These are phyloP conservation scores for Crocuta crocuta DNA, from an alignment of 2,113 vertebrate species.

Conservation along the genomic window DNA sequence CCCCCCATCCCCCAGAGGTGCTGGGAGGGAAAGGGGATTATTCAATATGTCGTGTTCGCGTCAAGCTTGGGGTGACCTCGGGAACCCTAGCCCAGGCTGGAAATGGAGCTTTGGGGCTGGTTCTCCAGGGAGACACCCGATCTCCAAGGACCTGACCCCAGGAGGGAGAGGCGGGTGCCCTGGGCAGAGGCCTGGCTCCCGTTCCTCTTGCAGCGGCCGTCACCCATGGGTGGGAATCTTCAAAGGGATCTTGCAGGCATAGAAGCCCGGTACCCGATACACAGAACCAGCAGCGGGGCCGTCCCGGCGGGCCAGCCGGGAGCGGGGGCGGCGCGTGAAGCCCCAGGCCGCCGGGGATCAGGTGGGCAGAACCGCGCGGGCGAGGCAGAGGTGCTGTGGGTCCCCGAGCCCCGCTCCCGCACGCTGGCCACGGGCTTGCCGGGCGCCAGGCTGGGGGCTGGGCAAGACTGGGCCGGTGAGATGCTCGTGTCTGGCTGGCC, in stretches of 20 bases:
- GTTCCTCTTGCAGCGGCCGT: accelerated
- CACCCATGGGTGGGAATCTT: accelerated
- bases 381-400: neutral
- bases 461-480: accelerated
- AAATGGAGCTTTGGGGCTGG: neutral
- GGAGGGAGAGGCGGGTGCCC: accelerated
- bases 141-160: neutral
- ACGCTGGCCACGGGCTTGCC: neutral
- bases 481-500: accelerated
- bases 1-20: accelerated
- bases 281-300: neutral
- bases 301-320: neutral
- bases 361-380: neutral
- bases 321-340: accelerated
- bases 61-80: neutral
- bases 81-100: conserved; percentile 43
- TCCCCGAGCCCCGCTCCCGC: neutral
- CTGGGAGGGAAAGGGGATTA: accelerated
- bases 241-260: accelerated
- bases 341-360: neutral
- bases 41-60: accelerated
- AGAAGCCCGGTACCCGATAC: too few species aligned
- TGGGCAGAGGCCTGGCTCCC: too few species aligned
- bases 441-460: accelerated
- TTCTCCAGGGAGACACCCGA: conserved; percentile 43